Conservation (phyloP, 2,888 invertebrate species). For the Amblyjoppa fuscipennis region DNA sequence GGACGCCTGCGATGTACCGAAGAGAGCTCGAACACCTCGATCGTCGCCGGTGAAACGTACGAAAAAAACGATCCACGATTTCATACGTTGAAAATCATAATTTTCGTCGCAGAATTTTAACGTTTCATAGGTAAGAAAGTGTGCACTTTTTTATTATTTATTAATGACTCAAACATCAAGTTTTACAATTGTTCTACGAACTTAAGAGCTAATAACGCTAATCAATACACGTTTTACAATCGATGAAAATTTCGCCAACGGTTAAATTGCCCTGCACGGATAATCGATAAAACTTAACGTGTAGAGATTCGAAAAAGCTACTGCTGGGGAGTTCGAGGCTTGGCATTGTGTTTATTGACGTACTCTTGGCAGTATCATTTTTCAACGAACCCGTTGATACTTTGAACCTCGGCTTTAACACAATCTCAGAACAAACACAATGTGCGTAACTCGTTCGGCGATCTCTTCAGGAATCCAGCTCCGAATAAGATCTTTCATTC, state of each 20-base stretch:
- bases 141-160: slow-evolving; percentile 76
- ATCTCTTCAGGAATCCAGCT: slow-evolving; percentile 57
- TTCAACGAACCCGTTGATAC: slow-evolving; percentile 26
- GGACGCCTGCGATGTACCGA: neutral
- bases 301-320: slow-evolving; percentile 24
- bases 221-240: slow-evolving; percentile 40
- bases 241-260: slow-evolving; percentile 32
- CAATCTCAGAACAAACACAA: slow-evolving; percentile 10
- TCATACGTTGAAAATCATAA: slow-evolving; percentile 38
- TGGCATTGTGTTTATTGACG: neutral
- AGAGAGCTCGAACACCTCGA: slow-evolving; percentile 32
- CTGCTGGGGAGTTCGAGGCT: neutral
- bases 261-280: slow-evolving; percentile 19
- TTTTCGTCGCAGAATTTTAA: neutral
- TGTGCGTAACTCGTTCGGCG: neutral
- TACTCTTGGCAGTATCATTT: slow-evolving; percentile 53
- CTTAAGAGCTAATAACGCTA: slow-evolving; percentile 67
- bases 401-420: slow-evolving; percentile 5
- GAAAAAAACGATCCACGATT: slow-evolving; percentile 61
- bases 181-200: slow-evolving; percentile 77
- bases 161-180: slow-evolving; percentile 74
- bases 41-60: slow-evolving; percentile 29
- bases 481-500: slow-evolving; percentile 44
- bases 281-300: slow-evolving; percentile 26
- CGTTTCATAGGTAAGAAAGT: slow-evolving; percentile 75